Evolutionary conservation across 1,140 invertebrate species (phyloP), one percentile per base, ranked within the genome.

Genomic region (Globodera rostochiensis): DNA sequence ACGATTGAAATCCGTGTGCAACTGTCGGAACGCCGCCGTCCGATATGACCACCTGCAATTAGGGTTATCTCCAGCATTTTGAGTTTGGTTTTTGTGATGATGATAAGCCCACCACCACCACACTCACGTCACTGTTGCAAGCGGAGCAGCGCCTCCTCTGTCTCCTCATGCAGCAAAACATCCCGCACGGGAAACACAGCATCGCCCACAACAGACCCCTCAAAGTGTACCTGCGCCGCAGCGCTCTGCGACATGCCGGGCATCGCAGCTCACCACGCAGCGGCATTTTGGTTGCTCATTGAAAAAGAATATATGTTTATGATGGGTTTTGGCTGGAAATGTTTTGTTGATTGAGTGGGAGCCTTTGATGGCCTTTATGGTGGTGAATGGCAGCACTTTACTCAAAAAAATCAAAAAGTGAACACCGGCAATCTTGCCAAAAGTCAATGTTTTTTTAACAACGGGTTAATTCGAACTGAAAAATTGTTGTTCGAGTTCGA

Each of bases 141-240:
- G 74, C 73, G 9, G 80, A 46, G 64, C 86, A 87, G 11, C 76
- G 81, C 36, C 80, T 73, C 53, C 60, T 46, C n/a, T 70, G 73
- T 60, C 80, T 82, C 57, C 80, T 76, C 69, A 88, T 60, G 79
- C 87, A 88, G 75, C 86, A 88, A 49, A 81, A 88, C 50, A 88
- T 79, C 36, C 87, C 87, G 57, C 87, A 88, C 19, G 87, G 87
- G 74, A 88, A 88, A 76, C 87, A 88, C 57, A 88, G 78, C 50
- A 88, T 83, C 25, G 80, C 87, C 50, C 73, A 88, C n/a, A 88
- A 50, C 74, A 87, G 83, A 13, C 84, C 86, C 74, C 81, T 69
- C 78, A 83, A 86, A 64, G 87, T 87, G 74, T 86, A 87, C 25
- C 80, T 80, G 47, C 84, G 73, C 21, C 80, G 71, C 19, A 87